Evolutionary conservation across 1,140 invertebrate genomes (phyloP), one percentile per base, ranked within the genome.

Genomic region (Dendrolimus punctatus): DNA sequence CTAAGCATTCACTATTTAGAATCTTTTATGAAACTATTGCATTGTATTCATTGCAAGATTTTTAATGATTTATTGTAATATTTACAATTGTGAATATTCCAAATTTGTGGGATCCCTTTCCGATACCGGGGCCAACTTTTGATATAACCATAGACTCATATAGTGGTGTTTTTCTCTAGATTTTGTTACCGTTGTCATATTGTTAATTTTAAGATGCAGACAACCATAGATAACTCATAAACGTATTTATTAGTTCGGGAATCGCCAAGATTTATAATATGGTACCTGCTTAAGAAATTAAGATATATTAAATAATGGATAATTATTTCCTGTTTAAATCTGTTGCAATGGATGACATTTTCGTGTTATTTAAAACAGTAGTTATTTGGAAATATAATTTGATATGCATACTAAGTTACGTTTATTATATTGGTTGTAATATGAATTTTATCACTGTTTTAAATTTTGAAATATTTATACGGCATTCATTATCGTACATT

Each of bases 371-470:
- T 65, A 47, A 58, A 73, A 66, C 66, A 64, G 60, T 61, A 68
- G 58, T 75, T 69, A 56, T 57, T 69, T 71, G 60, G 67, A 70
- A 76, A 72, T 71, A 76, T 82, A 61, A 80, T 77, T 82, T 83
- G 62, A 53, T 66, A 66, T 69, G 64, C 53, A 69, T 70, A 72
- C 65, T 80, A 58, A 66, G 67, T 85, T 80, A 55, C 68, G 66
- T 72, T 64, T 76, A 69, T 83, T 82, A 56, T 76, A 86, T 82
- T 82, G 75, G 79, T 86, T 86, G 39, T 46, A 77, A 66, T 83
- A 78, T 87, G 83, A 82, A 88, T 88, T 88, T 86, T 88, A 88
- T 88, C 84, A 88, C 84, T 87, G 87, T 88, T 88, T 88, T 88
- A 87, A 80, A 86, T 84, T 88, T 87, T 85, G 76, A 85, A 88